Conservation (phyloP, 2,113 vertebrate species). For the Machaerirhynchus nigripectus region DNA sequence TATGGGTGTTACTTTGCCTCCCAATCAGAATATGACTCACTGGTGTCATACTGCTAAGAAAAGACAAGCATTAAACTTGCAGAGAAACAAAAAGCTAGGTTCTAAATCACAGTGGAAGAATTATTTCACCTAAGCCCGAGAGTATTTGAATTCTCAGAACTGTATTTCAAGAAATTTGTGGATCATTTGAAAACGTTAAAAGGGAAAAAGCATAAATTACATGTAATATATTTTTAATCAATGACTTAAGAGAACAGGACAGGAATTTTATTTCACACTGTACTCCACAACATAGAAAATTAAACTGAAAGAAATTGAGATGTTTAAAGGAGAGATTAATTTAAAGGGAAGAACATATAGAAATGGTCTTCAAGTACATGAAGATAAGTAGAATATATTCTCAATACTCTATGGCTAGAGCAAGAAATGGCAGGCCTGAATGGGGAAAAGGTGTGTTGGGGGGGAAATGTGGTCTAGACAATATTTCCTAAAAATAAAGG, state of each 20-base stretch:
- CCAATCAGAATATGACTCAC: neutral
- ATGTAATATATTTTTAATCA: neutral
- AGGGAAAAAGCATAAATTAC: neutral
- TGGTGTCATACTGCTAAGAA: neutral
- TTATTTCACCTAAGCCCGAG: neutral
- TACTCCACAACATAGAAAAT: neutral
- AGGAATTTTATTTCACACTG: neutral
- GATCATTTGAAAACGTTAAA: neutral
- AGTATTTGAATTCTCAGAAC: neutral
- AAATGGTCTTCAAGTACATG: neutral
- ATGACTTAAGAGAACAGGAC: neutral
- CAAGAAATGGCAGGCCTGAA: neutral
- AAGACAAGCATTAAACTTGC: neutral
- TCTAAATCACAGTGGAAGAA: neutral
- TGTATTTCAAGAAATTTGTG: neutral
- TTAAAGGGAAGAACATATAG: neutral
- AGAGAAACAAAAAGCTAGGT: neutral
- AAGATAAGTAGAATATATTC: neutral
- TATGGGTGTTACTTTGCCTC: neutral
- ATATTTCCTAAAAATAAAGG: neutral
- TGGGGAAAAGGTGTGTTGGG: fast-evolving
- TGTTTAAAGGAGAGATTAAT: neutral
- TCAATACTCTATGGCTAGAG: neutral
- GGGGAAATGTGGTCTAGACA: neutral
- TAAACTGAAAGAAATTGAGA: neutral